Evolutionary conservation across 2,888 invertebrate genomes (phyloP).

Genomic region (Operophtera brumata): DNA sequence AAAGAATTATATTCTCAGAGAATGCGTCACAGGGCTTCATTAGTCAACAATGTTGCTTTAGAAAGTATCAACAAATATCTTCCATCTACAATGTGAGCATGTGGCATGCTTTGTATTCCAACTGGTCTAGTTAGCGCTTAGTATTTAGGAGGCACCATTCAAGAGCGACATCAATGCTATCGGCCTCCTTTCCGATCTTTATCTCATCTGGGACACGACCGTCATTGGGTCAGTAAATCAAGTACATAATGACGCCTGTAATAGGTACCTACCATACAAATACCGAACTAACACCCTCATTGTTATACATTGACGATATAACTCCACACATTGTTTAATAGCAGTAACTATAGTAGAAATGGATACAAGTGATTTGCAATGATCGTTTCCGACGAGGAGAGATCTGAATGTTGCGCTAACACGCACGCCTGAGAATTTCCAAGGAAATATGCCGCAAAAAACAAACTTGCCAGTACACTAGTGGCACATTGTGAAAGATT

Average conservation of each 20-base stretch:
- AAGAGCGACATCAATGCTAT: slow-evolving; percentile 19
- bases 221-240: slow-evolving; percentile 48
- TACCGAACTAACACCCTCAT: slow-evolving; percentile 25
- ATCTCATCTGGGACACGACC: slow-evolving; percentile 53
- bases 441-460: slow-evolving; percentile 62
- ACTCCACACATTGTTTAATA: slow-evolving; percentile 11
- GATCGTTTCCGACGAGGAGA: slow-evolving; percentile 46
- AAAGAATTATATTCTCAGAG: not conserved
- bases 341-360: slow-evolving; percentile 38
- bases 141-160: slow-evolving; percentile 6
- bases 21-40: not conserved
- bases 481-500: slow-evolving; percentile 42
- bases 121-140: not conserved
- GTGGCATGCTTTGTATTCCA: not conserved
- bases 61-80: not conserved
- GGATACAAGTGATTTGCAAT: slow-evolving; percentile 35
- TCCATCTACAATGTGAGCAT: not conserved
- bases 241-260: slow-evolving; percentile 29
- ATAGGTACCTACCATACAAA: slow-evolving; percentile 17
- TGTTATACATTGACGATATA: slow-evolving; percentile 39
- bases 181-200: slow-evolving; percentile 27
- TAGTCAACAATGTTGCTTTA: not conserved
- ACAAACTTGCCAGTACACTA: slow-evolving; percentile 25
- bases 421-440: slow-evolving; percentile 66
- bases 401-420: slow-evolving; percentile 42